Percentiles rank a stretch among this genome's conserved stretches.
Conservation (phyloP, 2,113 vertebrate genomes). For the Zosterops borbonicus region DNA sequence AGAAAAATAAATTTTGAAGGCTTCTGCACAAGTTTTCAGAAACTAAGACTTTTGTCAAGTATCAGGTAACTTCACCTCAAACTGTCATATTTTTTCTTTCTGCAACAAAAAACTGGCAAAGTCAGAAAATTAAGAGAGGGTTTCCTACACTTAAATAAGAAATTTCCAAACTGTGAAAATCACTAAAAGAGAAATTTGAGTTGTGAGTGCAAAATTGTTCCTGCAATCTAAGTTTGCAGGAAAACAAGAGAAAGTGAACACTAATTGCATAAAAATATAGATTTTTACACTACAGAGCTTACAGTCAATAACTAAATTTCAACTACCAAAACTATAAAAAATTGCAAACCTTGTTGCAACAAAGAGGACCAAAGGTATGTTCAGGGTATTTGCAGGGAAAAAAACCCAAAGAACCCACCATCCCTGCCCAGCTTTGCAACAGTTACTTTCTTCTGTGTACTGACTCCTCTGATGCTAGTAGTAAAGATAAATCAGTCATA, state of each 20-base stretch:
- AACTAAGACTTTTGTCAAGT: neutral
- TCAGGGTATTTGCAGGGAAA: too few species aligned
- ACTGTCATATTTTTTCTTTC: neutral
- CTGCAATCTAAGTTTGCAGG: neutral
- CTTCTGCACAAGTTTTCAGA: neutral
- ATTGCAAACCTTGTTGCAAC: neutral
- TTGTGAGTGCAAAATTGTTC: neutral
- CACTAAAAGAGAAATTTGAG: neutral
- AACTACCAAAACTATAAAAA: neutral
- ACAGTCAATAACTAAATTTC: neutral
- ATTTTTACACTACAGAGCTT: neutral
- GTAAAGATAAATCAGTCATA: neutral
- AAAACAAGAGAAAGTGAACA: neutral
- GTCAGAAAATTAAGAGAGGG: neutral
- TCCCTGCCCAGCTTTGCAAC: neutral
- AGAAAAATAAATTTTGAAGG: neutral
- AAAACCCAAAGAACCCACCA: rapidly evolving
- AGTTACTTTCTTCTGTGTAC: neutral
- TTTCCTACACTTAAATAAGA: neutral
- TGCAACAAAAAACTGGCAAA: neutral
- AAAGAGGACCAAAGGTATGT: neutral
- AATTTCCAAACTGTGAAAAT: neutral
- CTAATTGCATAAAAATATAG: neutral
- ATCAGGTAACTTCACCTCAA: neutral
- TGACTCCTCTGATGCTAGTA: neutral